Conservation (phyloP, 2,113 vertebrate species). For the Egretta garzetta region DNA sequence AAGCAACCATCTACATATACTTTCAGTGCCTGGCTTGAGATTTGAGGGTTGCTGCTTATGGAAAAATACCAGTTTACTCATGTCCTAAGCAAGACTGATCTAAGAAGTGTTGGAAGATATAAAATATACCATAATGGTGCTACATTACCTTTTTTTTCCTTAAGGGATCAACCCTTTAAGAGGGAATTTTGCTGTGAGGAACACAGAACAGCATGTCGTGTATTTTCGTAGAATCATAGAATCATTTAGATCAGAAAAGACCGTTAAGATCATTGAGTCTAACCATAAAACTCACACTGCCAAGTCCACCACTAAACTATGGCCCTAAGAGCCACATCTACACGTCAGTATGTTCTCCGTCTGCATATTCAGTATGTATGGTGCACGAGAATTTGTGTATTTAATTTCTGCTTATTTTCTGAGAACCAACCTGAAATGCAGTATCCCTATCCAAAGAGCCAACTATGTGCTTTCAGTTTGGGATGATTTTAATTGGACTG, state of each 20-base stretch:
- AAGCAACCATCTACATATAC: background rate
- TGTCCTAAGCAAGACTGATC: background rate
- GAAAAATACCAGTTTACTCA: background rate
- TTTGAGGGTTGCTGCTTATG: background rate
- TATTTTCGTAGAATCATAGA: background rate
- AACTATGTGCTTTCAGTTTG: background rate
- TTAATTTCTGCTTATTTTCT: background rate
- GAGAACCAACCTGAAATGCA: background rate
- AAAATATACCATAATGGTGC: background rate
- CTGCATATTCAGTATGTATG: background rate
- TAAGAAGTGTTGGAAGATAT: background rate
- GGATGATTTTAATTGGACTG: background rate
- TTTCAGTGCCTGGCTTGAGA: background rate
- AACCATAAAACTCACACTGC: background rate
- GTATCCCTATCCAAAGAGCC: background rate
- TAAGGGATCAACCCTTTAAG: background rate
- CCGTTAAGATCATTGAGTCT: background rate
- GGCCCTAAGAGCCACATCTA: background rate
- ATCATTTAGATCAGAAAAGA: background rate
- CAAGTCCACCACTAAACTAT: background rate
- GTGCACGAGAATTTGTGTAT: background rate
- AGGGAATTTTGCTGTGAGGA: background rate
- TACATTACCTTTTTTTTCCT: background rate
- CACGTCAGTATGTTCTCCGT: background rate
- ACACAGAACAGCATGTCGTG: background rate